Evolutionary conservation across 2,113 vertebrate genomes (phyloP), one percentile per base, ranked within the genome.

Genomic region (Baryphthengus martii): DNA sequence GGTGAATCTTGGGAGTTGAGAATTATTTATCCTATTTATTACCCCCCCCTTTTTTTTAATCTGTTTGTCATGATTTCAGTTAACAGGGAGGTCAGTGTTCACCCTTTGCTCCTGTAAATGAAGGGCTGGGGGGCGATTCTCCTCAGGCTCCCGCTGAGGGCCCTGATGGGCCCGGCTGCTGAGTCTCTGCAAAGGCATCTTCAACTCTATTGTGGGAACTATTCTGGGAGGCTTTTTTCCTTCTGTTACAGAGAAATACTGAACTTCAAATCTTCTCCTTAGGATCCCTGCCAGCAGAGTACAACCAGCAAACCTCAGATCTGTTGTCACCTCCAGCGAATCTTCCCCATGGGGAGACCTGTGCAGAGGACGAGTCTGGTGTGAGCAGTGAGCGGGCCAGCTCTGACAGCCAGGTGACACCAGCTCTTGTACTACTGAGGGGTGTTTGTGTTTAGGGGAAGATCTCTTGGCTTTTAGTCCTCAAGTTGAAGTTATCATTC

Each of bases 321-420:
- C 19, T 35, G 18, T 33, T 16, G 3, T n/a, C 49, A 3, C 67
- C 63, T 26, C 11, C 2, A 2, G 29, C 11, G 45, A 59, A 25
- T 17, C 31, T n/a, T 13, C 9, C 42, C 20, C 14, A 3, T 0
- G 0, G 20, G 5, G 40, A 63, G 8, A 26, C 15, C 3, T 2
- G 31, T 10, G 16, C 25, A 14, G 73, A 35, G 33, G 76, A 79
- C 0, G 19, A 9, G 37, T 86, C 86, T 17, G 76, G 17, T 23
- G 89, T 95, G 16, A 77, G 50, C 77, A 89, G 89, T 0, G 83
- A 85, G 23, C 39, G 68, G 9, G 58, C 47, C 23, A 92, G 92
- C 35, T 94, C 90, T 0, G 9, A 72, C 85, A 97, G 96, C 85
- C 97, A 94, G 98, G 98, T 98, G 78, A 23, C 11, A 7, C 7